Conservation (phyloP, 1,140 invertebrate species). For the Belonocnema kinseyi region DNA sequence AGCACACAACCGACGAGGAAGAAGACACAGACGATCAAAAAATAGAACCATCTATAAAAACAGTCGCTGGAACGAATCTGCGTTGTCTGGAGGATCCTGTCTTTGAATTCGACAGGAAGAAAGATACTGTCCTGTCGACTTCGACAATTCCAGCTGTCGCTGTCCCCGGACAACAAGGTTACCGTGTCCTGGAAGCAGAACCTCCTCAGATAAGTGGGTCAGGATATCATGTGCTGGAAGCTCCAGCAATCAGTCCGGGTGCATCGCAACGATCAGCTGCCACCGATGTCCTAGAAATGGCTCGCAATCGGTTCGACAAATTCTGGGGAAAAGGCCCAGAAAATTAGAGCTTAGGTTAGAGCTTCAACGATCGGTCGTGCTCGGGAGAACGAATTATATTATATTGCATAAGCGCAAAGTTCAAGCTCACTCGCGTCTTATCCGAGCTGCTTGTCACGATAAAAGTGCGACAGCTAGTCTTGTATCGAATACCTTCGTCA, state of each 20-base stretch:
- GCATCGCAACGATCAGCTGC: slow-evolving; percentile 77
- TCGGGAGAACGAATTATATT: slow-evolving; percentile 44
- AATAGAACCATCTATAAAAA: slow-evolving; percentile 58
- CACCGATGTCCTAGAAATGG: slow-evolving; percentile 87
- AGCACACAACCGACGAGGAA: slow-evolving; percentile 32
- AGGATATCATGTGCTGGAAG: slow-evolving; percentile 72
- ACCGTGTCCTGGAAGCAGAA: slow-evolving; percentile 61
- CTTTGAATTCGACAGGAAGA: slow-evolving; percentile 74
- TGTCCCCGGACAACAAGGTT: slow-evolving; percentile 52
- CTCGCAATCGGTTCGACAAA: slow-evolving; percentile 88
- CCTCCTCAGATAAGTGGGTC: slow-evolving; percentile 41
- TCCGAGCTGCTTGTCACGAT: slow-evolving; percentile 56
- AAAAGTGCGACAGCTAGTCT: slow-evolving; percentile 47
- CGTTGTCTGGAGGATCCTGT: slow-evolving; percentile 77
- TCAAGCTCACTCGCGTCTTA: slow-evolving; percentile 51
- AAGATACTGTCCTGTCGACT: slow-evolving; percentile 35
- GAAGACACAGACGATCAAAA: slow-evolving; percentile 39
- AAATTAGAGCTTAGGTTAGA: slow-evolving; percentile 58
- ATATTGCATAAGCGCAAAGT: slow-evolving; percentile 51
- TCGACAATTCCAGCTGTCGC: slow-evolving; percentile 40
- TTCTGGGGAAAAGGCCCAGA: slow-evolving; percentile 83
- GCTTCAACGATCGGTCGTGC: neutral
- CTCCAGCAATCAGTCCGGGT: slow-evolving; percentile 68
- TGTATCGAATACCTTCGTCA: slow-evolving; percentile 51
- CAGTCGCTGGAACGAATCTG: slow-evolving; percentile 74